Percentiles rank a stretch among this genome's conserved stretches.
Evolutionary conservation across 2,113 vertebrate species (phyloP).

Genomic region (Cygnus atratus): DNA sequence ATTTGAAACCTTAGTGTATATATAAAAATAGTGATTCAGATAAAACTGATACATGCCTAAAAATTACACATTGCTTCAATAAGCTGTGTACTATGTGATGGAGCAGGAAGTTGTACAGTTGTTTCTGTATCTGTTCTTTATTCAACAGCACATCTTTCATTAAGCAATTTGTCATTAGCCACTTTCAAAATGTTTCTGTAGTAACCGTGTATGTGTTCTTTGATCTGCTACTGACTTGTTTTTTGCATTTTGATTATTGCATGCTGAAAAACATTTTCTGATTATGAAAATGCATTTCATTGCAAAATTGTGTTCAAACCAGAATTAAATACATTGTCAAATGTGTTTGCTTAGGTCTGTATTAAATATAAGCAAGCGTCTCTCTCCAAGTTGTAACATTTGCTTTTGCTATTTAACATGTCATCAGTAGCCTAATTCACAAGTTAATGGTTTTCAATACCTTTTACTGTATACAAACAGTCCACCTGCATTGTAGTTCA

Average conservation of each 20-base stretch:
- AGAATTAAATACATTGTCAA: background rate
- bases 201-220: background rate
- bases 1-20: background rate
- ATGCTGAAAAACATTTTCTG: background rate
- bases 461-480: background rate
- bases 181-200: background rate
- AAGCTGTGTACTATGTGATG: constrained; percentile 79
- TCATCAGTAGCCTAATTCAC: background rate
- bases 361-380: background rate
- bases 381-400: background rate
- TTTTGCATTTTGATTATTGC: background rate
- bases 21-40: background rate
- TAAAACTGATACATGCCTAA: background rate
- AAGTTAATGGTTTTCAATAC: rapidly evolving
- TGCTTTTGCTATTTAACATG: background rate
- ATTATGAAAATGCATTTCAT: background rate
- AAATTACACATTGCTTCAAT: background rate
- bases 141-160: background rate
- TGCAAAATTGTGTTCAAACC: background rate
- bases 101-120: constrained; percentile 63
- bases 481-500: background rate
- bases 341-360: background rate
- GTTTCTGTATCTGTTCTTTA: background rate
- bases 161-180: constrained; percentile 7
- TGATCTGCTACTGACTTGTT: constrained; percentile 24